These are phyloP conservation scores for Lymantria monacha DNA, from an alignment of 2,888 invertebrate genomes.

Conservation along the genomic window DNA sequence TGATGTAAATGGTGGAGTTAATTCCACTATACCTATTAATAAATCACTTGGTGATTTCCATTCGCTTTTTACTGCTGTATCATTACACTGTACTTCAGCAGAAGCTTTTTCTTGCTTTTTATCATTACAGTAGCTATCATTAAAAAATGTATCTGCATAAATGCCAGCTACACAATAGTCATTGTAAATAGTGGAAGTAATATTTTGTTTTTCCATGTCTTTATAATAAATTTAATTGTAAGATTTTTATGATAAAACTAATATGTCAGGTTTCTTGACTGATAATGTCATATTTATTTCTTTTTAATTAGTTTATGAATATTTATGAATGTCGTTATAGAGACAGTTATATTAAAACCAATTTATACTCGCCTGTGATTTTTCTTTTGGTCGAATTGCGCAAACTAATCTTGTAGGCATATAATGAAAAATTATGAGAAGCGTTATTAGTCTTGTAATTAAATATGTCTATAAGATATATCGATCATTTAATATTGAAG, in stretches of 20 bases:
- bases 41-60: constrained; percentile 74
- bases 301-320: no score
- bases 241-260: background rate
- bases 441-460: no score
- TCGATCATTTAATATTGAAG: no score
- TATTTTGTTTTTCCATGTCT: constrained; percentile 44
- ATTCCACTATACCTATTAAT: constrained; percentile 57
- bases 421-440: no score
- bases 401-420: no score
- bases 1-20: constrained; percentile 70
- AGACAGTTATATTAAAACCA: no score
- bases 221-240: background rate
- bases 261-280: no score
- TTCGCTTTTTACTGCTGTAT: constrained; percentile 21
- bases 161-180: constrained; percentile 56
- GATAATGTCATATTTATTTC: background rate
- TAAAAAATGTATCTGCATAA: constrained; percentile 64
- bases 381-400: no score
- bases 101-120: constrained; percentile 11
- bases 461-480: no score
- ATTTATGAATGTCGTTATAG: no score
- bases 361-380: no score
- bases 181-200: constrained; percentile 35
- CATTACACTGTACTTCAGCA: constrained; percentile 6
- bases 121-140: constrained; percentile 45